phyloP scores from a whole-genome alignment of 1,140 invertebrate species.

The Drosophila repletoides region DNA sequence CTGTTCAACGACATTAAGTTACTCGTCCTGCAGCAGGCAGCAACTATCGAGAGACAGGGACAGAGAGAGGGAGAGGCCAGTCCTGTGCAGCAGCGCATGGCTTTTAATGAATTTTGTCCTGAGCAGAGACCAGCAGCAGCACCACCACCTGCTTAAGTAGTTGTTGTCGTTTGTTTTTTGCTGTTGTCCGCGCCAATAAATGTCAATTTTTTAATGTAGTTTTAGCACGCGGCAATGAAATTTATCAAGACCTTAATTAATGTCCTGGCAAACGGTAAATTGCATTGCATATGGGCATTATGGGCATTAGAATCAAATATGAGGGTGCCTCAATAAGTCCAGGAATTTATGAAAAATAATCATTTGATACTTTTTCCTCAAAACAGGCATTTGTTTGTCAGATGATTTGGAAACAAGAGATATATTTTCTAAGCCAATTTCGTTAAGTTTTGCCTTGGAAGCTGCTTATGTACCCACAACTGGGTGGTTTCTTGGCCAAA shows the following conservation, averaged over 20 bases:
- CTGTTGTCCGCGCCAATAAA: conserved; percentile 52
- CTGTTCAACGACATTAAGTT: conserved; percentile 73
- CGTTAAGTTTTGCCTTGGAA: too few relatives aligned
- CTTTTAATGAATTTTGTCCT: conserved; percentile 30
- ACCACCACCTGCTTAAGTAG: conserved; percentile 49
- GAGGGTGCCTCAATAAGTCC: too few relatives aligned
- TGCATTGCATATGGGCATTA: conserved; percentile 22
- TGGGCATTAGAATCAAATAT: not conserved
- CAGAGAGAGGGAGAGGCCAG: too few relatives aligned
- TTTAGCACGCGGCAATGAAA: conserved; percentile 64
- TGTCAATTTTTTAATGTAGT: conserved; percentile 74
- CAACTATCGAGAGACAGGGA: conserved; percentile 23
- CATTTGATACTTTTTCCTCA: too few relatives aligned
- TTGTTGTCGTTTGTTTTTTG: conserved; percentile 32
- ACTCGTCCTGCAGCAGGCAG: conserved; percentile 26
- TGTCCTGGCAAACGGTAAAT: conserved; percentile 20
- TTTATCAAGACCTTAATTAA: conserved; percentile 73
- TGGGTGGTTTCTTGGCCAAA: too few relatives aligned
- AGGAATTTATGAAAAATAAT: too few relatives aligned
- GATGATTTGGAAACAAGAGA: too few relatives aligned
- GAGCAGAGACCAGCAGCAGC: conserved; percentile 9
- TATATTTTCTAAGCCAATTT: too few relatives aligned
- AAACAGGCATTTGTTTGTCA: too few relatives aligned
- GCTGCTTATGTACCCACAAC: too few relatives aligned
- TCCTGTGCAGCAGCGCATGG: not conserved